Evolutionary conservation across 1,140 invertebrate species (phyloP).

Genomic region (Ylistrum balloti): DNA sequence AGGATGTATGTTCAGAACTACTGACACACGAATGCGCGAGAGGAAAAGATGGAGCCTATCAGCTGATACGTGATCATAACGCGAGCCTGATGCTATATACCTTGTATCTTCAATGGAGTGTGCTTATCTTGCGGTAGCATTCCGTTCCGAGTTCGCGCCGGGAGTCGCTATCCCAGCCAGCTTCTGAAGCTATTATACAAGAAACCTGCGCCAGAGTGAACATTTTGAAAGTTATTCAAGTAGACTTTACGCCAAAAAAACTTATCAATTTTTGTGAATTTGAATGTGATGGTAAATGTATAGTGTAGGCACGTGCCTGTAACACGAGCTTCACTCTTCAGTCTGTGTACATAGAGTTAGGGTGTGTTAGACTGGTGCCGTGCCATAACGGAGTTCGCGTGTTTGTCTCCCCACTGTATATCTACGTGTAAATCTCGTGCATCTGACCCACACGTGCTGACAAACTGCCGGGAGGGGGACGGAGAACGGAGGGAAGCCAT

Average conservation of each 20-base stretch:
- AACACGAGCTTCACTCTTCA: not conserved
- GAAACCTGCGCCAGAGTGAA: conserved; percentile 13
- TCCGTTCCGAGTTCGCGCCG: conserved; percentile 29
- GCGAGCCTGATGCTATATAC: not conserved
- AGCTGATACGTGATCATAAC: conserved; percentile 38
- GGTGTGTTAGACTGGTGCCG: conserved; percentile 6
- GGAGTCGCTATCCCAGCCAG: conserved; percentile 27
- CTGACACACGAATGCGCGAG: conserved; percentile 30
- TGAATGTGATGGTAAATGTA: conserved; percentile 22
- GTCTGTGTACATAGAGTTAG: conserved; percentile 13
- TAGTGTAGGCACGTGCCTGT: conserved; percentile 20
- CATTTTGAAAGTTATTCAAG: conserved; percentile 40
- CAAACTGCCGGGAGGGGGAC: conserved; percentile 36
- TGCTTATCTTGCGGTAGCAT: conserved; percentile 10
- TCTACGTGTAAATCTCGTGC: conserved; percentile 32
- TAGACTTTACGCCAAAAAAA: conserved; percentile 34
- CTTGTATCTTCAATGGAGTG: conserved; percentile 38
- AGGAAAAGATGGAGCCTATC: conserved; percentile 37
- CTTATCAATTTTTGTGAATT: conserved; percentile 36
- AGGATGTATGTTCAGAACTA: conserved; percentile 8
- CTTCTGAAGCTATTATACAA: conserved; percentile 8
- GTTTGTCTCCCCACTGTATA: conserved; percentile 16
- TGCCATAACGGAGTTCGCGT: conserved; percentile 7
- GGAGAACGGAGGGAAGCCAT: conserved; percentile 25
- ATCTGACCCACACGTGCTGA: conserved; percentile 37